Evolutionary conservation across 2,797 vertebrate genomes (phyloP).

Genomic region (Aphelocoma californica): DNA sequence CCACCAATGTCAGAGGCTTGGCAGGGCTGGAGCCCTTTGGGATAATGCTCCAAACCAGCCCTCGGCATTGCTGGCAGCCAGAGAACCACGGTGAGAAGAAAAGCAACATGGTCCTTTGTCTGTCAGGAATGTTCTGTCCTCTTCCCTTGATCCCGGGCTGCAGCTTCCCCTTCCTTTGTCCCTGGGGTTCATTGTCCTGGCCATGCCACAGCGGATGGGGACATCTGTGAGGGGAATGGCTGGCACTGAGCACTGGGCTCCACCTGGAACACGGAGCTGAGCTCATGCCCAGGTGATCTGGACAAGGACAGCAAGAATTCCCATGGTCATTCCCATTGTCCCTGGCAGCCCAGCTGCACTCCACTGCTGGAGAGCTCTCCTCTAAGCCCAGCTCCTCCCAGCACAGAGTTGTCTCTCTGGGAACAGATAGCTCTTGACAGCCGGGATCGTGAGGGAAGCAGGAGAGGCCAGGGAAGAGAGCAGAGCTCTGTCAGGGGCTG

Average conservation of each 20-base stretch:
- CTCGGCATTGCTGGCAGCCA: not conserved
- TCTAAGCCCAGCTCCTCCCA: not conserved
- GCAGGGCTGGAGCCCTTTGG: not conserved
- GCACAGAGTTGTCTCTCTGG: not conserved
- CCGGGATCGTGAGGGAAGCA: not conserved
- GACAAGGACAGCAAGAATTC: not conserved
- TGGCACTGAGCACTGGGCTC: not conserved
- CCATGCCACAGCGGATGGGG: accelerated
- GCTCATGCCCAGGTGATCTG: not conserved
- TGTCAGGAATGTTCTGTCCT: not conserved
- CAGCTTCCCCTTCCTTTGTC: not conserved
- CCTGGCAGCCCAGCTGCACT: not conserved
- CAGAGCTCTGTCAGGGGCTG: not conserved
- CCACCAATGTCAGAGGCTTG: not conserved
- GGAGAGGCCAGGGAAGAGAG: not conserved
- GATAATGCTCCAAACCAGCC: not conserved
- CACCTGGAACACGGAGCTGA: not conserved
- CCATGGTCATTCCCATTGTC: not conserved
- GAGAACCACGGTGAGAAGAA: not conserved
- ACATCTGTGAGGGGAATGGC: not conserved
- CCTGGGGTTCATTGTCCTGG: not conserved
- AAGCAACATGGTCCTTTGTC: not conserved
- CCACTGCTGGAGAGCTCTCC: not conserved
- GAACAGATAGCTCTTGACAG: not conserved
- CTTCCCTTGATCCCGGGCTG: not conserved